Evolutionary conservation across 2,113 vertebrate genomes (phyloP).

Genomic region (Leucoraja erinaceus): DNA sequence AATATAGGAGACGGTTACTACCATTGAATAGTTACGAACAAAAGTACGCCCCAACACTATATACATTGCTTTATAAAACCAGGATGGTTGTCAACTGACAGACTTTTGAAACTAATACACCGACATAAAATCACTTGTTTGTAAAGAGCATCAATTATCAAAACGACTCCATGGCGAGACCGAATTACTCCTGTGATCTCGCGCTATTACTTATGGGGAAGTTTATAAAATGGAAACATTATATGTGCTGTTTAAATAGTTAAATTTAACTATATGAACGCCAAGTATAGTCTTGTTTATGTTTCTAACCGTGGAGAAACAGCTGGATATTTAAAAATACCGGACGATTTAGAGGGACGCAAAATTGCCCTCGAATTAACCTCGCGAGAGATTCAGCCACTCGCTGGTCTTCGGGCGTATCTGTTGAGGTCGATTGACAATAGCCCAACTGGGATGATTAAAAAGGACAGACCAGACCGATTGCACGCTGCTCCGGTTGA

Average conservation of each 20-base stretch:
- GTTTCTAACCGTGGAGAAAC: not conserved
- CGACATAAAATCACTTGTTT: not conserved
- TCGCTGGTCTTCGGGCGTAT: not conserved
- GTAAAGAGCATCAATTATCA: not conserved
- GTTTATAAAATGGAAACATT: not conserved
- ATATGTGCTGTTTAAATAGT: not conserved
- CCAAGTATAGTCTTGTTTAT: not conserved
- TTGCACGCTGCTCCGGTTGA: not conserved
- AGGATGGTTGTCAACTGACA: not conserved
- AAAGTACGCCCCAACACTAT: not conserved
- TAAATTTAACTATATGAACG: not conserved
- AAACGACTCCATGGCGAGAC: not conserved
- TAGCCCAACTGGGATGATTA: not conserved
- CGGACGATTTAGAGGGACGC: not conserved
- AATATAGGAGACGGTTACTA: too few relatives aligned
- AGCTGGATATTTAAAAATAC: not conserved
- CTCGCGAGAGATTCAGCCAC: not conserved
- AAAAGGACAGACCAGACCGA: not conserved
- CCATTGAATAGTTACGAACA: not conserved
- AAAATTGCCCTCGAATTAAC: not conserved
- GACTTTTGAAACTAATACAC: not conserved
- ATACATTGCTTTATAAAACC: not conserved
- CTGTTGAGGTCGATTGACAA: too few relatives aligned
- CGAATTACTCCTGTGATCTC: not conserved
- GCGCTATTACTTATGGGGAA: not conserved